Evolutionary conservation across 2,797 vertebrate species (phyloP).

Genomic region (Coregonus sp.): DNA sequence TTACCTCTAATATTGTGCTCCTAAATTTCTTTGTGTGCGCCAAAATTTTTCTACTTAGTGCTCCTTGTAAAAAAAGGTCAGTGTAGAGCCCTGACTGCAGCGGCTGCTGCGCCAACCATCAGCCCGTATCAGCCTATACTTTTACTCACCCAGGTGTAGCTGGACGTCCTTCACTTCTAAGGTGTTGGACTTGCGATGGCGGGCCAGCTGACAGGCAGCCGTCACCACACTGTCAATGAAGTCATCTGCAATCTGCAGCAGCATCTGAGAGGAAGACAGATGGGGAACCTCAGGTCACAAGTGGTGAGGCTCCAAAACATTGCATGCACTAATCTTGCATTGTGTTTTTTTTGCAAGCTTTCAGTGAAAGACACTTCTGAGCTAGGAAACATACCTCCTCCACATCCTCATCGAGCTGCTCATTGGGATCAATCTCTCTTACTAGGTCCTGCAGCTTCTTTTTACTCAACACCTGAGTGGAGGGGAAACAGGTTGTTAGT

Average conservation of each 20-base stretch:
- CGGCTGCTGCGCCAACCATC: background rate
- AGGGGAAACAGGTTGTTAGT: background rate
- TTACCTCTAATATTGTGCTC: no score
- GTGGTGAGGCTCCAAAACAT: background rate
- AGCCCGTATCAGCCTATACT: background rate
- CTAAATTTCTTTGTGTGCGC: no score
- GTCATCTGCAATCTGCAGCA: conserved; percentile 96
- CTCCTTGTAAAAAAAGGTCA: no score
- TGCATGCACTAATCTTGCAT: background rate
- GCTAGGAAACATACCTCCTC: conserved; percentile 83
- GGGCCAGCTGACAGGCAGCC: conserved; percentile 93
- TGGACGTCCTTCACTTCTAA: conserved; percentile 98
- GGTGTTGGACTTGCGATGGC: conserved; percentile 96
- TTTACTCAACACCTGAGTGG: conserved; percentile 90
- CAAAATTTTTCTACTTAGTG: no score
- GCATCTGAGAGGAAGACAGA: conserved; percentile 79
- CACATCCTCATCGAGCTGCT: conserved; percentile 97
- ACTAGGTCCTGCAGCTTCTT: conserved; percentile 98
- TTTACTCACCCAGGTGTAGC: conserved; percentile 87
- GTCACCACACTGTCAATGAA: conserved; percentile 99
- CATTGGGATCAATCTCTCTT: conserved; percentile 96
- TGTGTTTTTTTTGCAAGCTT: background rate
- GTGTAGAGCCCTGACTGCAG: no score
- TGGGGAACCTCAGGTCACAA: conserved; percentile 4
- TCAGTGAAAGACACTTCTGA: conserved; percentile 5